These are phyloP conservation scores for Leptopilina syphax DNA, from an alignment of 2,888 invertebrate genomes.

Conservation along the genomic window DNA sequence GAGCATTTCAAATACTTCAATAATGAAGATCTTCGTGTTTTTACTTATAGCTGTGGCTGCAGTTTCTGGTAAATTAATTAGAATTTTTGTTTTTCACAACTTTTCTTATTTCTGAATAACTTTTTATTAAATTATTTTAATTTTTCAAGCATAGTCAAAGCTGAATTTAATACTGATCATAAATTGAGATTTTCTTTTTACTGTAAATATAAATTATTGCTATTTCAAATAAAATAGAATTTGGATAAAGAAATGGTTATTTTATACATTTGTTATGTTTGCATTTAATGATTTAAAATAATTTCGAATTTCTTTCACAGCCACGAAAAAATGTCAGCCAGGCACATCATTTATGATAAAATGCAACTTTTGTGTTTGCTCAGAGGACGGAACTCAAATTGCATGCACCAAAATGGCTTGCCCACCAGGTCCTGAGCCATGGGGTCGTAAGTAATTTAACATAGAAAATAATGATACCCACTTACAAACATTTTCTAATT, in stretches of 20 bases:
- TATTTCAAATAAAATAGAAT: too few relatives aligned
- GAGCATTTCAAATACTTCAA: too few relatives aligned
- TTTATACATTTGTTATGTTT: not conserved
- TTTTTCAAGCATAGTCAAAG: too few relatives aligned
- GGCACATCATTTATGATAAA: constrained; percentile 68
- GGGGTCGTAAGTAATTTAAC: constrained; percentile 30
- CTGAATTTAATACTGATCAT: too few relatives aligned
- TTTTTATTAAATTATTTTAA: too few relatives aligned
- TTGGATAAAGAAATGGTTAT: not conserved
- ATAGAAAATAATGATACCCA: not conserved
- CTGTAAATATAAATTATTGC: too few relatives aligned
- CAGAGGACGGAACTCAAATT: constrained; percentile 62
- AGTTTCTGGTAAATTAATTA: not conserved
- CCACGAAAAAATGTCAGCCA: constrained; percentile 28
- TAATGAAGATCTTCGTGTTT: not conserved
- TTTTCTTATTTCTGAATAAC: too few relatives aligned
- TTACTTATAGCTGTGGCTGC: not conserved
- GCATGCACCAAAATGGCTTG: constrained; percentile 56
- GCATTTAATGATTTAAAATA: not conserved
- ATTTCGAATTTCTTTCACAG: not conserved
- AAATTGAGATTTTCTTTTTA: too few relatives aligned
- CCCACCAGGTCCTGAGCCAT: constrained; percentile 43
- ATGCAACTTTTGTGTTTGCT: constrained; percentile 80
- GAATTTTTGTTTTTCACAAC: too few relatives aligned
- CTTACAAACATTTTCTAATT: not conserved